Conservation (phyloP, 2,888 invertebrate species). For the Rhagonycha fulva region DNA sequence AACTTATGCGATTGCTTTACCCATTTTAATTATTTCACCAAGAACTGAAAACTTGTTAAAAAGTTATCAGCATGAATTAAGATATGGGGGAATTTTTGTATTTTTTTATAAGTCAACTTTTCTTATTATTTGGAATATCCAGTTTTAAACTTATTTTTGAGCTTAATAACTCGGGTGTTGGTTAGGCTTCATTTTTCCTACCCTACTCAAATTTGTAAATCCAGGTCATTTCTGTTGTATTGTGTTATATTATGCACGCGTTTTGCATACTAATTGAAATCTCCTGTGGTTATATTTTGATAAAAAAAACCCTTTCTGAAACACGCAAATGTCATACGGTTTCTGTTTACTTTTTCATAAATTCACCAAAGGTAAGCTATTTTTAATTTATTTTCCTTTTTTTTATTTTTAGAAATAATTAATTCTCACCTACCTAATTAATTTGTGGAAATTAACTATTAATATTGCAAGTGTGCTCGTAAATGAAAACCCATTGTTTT, state of each 20-base stretch:
- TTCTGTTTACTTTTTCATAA: constrained; percentile 1
- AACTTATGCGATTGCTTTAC: constrained; percentile 31
- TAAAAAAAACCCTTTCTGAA: constrained; percentile 1
- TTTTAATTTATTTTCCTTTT: not conserved
- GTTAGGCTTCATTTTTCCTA: constrained; percentile 7
- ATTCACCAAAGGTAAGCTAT: not conserved
- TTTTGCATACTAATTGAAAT: constrained; percentile 18
- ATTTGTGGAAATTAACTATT: not conserved
- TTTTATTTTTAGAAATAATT: not conserved
- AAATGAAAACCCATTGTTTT: too few species aligned
- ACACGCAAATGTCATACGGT: not conserved
- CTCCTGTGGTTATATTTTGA: constrained; percentile 5
- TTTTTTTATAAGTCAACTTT: not conserved
- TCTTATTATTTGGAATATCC: not conserved
- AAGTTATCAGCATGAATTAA: constrained; percentile 33
- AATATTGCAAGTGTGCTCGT: not conserved
- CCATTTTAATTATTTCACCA: constrained; percentile 33
- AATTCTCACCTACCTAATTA: not conserved
- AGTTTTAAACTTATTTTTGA: not conserved
- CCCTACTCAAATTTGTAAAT: constrained; percentile 1
- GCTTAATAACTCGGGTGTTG: not conserved
- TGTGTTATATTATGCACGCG: constrained; percentile 10
- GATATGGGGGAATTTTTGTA: constrained; percentile 29
- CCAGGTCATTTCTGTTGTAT: not conserved
- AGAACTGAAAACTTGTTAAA: constrained; percentile 33